Base-by-base conservation (phyloP, 2,888 invertebrate species). In the Caenorhabditis becei region DNA sequence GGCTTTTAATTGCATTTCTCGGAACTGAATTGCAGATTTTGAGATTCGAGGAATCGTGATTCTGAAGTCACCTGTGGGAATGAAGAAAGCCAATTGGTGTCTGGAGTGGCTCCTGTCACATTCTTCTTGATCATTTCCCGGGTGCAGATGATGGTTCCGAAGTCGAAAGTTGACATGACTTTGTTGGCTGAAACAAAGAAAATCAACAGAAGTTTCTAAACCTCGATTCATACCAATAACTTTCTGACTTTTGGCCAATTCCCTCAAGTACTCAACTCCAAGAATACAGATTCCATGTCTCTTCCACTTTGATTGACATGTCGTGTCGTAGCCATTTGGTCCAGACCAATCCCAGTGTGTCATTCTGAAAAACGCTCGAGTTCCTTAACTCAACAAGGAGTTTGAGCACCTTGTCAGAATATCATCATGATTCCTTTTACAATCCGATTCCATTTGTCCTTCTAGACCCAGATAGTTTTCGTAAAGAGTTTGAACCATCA, bases 391-490 rank as follows among this genome's bases (percentile, higher is more conserved):
- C n/a, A n/a, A n/a, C n/a, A n/a, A n/a, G n/a, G n/a, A n/a, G n/a
- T n/a, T n/a, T n/a, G n/a, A n/a, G 32, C 47, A 72, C 72, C 79
- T 72, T 14, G 67, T 74, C 18, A 79, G 49, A 28, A 47, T 67
- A 41, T 79, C 80, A 23, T 61, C 44, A 24, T 69, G 63, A n/a
- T 26, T 53, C n/a, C 51, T 20, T 16, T 49, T 69, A 41, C 80
- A 80, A 26, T 80, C 70, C 3, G 80, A 58, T 54, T 75, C 75
- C 75, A 80, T 61, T 41, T 80, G 75, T 28, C 80, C 80, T n/a
- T 75, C 75, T 24, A 80, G 24, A 16, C 80, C 80, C n/a, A 80
- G 23, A 71, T 80, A 56, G 24, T 80, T 80, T 44, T 75, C 75
- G 49, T 71, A 80, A 32, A 80, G 54, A 11, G 80, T 80, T 28